Evolutionary conservation across 2,113 vertebrate genomes (phyloP), one percentile per base, ranked within the genome.

Genomic region (Tachuris rubrigastra): DNA sequence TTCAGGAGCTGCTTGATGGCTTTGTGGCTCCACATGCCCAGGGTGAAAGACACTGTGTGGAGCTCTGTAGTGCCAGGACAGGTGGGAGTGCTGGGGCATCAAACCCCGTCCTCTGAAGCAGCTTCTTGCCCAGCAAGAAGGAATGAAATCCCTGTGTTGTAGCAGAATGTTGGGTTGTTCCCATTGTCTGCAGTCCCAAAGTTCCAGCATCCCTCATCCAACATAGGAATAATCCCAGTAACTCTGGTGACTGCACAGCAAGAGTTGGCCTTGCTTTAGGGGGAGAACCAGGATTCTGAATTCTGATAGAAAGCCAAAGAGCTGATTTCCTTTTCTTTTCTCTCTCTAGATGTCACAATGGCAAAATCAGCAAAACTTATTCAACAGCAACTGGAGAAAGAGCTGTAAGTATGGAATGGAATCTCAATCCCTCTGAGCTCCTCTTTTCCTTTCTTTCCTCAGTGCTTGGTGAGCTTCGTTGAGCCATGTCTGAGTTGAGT

Each of bases 351-450:
- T 96, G 97, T 99, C 67, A 97, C 98, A 62, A 99, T 99, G 99
- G 99, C 99, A 84, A 99, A 99, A 96, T 99, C 99, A 10, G 99
- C 99, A 52, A 99, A 99, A 97, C 96, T 99, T 92, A 99, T 99
- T 96, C 99, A 99, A 55, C 99, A 99, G 84, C 99, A 99, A 92
- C 98, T 99, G 97, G 99, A 99, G 96, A 99, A 99, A 93, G 99
- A 99, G 93, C 76, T 99, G 99, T 99, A 97, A 99, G 99, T 99
- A 84, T 87, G 52, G 55, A 65, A 59, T 8, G 27, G 35, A 23
- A 37, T 78, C 41, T 87, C 47, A 49, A 2, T 44, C 28, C 33
- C 23, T 41, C 19, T 41, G 74, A 58, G 23, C 37, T 80, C 53
- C 67, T 74, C 23, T 59, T 76, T 22, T 52, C 46, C n/a, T 85